Percentiles rank a stretch among this genome's conserved stretches.
phyloP scores from a whole-genome alignment of 2,113 vertebrate genomes.

The Toxotes chatareus region DNA sequence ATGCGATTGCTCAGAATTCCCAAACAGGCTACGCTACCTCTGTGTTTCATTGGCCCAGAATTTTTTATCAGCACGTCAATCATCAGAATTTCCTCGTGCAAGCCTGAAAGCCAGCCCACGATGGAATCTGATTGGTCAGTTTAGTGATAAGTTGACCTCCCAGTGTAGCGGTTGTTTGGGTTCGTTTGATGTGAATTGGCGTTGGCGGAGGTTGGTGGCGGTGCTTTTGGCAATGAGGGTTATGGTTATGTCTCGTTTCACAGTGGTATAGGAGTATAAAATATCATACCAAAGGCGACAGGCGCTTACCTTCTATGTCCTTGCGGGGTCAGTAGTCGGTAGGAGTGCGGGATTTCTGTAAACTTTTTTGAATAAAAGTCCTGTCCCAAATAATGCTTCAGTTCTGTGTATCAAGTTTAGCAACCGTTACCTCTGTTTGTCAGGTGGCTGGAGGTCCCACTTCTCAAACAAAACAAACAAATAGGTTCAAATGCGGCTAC shows the following conservation, averaged over 20 bases:
- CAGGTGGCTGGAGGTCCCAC: conserved; percentile 7
- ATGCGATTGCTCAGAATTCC: conserved; percentile 64
- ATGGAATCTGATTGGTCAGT: conserved; percentile 74
- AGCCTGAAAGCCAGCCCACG: conserved; percentile 77
- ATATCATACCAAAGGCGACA: rapidly evolving
- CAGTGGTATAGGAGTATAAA: rapidly evolving
- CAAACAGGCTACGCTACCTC: conserved; percentile 43
- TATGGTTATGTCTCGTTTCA: background rate
- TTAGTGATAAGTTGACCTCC: background rate
- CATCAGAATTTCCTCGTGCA: conserved; percentile 73
- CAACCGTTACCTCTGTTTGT: background rate
- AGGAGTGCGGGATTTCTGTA: background rate
- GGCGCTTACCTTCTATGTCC: background rate
- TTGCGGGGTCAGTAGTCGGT: no score
- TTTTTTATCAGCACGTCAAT: conserved; percentile 65
- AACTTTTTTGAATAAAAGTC: no score
- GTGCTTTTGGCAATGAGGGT: background rate
- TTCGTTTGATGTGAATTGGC: conserved; percentile 29
- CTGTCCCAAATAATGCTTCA: no score
- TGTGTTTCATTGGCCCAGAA: conserved; percentile 57
- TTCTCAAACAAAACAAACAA: background rate
- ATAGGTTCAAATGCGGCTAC: background rate
- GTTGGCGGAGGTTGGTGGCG: background rate
- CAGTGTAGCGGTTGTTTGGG: background rate
- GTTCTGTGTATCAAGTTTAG: background rate